Base-by-base conservation (phyloP, 2,113 vertebrate species). In the Barnardius zonarius region DNA sequence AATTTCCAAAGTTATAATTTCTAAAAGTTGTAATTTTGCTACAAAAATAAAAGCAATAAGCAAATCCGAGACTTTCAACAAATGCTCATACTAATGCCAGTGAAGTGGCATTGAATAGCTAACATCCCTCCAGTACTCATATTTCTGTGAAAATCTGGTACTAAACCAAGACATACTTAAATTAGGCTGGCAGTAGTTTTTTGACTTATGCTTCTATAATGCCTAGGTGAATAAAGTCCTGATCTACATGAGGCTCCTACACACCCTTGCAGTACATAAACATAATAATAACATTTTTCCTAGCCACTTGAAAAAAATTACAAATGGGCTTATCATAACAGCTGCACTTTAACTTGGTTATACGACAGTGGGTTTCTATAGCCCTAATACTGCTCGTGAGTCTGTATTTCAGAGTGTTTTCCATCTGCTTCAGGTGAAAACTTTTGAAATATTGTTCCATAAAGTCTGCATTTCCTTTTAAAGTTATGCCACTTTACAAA, bases 401-500 rank as follows among this genome's bases (percentile, higher is more conserved):
- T 52, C 54, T 28, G 10, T 46, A 67, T 41, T 87, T 93, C 59
- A 64, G 61, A 83, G 39, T 37, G 92, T 67, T 92, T 82, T 85
- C 81, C 55, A 77, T 80, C 61, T 74, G n/a, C 23, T 93, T 78
- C 51, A 88, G 44, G 49, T 68, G 84, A 91, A 79, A 88, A 90
- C 46, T 95, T 96, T 49, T 83, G 83, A 95, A 95, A 95, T 75
- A 91, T 22, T 89, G 59, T 95, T 94, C 61, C 79, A 74, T 17
- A 66, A 93, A 91, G 55, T 43, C 73, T 88, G 70, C 55, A 92
- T 96, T 96, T 97, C 85, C 72, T 95, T 85, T 94, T 92, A 87
- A 96, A 94, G 41, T 59, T 90, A 82, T 87, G 57, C 12, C 88
- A 63, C 44, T 87, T 93, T 63, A 35, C 19, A 92, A 92, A 69